phyloP scores from a whole-genome alignment of 1,140 invertebrate species.

The Platyscapa corneri region DNA sequence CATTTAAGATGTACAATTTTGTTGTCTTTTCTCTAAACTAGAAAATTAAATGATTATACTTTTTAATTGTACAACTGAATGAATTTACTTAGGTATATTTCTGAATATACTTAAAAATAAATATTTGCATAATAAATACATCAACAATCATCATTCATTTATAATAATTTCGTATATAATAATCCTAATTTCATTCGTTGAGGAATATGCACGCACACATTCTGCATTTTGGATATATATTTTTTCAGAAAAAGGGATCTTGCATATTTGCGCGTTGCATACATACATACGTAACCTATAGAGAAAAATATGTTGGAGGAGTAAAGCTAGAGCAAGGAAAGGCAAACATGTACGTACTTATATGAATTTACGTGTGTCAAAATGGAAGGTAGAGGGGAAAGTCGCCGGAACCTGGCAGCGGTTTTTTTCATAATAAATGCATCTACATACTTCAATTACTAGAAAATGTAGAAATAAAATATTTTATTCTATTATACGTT shows the following conservation, averaged over 20 bases:
- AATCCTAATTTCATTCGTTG: no score
- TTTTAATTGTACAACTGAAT: no score
- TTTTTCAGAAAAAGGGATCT: background rate
- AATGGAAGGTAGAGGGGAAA: background rate
- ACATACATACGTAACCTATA: background rate
- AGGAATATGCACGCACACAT: background rate
- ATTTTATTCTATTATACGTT: background rate
- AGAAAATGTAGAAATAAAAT: background rate
- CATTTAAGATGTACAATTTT: background rate
- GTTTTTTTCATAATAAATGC: constrained; percentile 21
- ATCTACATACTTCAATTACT: background rate
- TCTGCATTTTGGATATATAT: background rate
- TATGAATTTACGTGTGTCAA: no score
- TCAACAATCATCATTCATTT: no score
- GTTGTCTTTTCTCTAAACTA: background rate
- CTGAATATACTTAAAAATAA: no score
- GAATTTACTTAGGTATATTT: no score
- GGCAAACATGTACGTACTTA: background rate
- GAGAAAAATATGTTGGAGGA: background rate
- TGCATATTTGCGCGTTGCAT: background rate
- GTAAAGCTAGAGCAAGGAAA: background rate
- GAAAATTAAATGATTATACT: background rate
- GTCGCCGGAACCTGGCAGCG: constrained; percentile 27
- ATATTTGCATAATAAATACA: no score
- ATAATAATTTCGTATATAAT: no score